Percentiles rank a stretch among this genome's conserved stretches.
These are phyloP conservation scores for Oxytorus armatus DNA, from an alignment of 2,888 invertebrate genomes.

Conservation along the genomic window DNA sequence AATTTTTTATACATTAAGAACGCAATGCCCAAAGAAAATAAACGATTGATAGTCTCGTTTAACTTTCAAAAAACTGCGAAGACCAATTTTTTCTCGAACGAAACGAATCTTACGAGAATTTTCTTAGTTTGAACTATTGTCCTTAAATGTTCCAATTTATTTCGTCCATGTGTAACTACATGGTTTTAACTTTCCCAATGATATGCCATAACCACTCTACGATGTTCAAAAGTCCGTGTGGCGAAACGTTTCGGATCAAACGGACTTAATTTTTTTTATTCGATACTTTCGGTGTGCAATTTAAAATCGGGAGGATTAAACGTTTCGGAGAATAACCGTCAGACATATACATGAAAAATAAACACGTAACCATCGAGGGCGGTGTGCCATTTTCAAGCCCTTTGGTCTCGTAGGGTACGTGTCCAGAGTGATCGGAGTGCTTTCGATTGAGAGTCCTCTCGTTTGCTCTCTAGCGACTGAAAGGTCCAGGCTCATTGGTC, in stretches of 20 bases:
- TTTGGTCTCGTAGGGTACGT: constrained; percentile 30
- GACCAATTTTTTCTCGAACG: too few relatives aligned
- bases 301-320: constrained; percentile 30
- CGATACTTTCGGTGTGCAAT: not conserved
- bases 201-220: not conserved
- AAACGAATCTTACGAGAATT: too few relatives aligned
- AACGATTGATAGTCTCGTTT: too few relatives aligned
- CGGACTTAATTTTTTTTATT: constrained; percentile 6
- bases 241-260: not conserved
- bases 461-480: constrained; percentile 38
- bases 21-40: too few relatives aligned
- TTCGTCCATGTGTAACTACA: too few relatives aligned
- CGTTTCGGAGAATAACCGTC: constrained; percentile 16
- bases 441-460: constrained; percentile 29
- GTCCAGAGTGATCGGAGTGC: constrained; percentile 29
- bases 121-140: too few relatives aligned
- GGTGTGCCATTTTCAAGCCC: constrained; percentile 38
- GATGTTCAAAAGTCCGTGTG: not conserved
- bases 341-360: not conserved
- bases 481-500: constrained; percentile 51
- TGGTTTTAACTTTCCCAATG: not conserved
- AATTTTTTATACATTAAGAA: too few relatives aligned
- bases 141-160: too few relatives aligned
- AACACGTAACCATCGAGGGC: constrained; percentile 28
- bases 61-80: too few relatives aligned